Evolutionary conservation across 2,888 invertebrate genomes (phyloP).

Genomic region (Trilocha varians): DNA sequence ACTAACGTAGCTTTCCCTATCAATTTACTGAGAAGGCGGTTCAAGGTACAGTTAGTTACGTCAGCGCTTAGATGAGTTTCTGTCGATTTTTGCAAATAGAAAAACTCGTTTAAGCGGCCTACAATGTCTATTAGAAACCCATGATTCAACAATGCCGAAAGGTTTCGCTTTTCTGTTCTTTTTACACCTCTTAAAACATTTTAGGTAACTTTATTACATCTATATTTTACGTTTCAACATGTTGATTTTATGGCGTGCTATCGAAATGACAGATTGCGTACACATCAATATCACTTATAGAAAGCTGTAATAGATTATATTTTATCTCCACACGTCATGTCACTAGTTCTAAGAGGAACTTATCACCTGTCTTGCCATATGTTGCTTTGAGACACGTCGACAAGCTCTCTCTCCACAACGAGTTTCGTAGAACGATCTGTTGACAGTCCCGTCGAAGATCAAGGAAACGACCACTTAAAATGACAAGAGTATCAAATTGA

Average conservation of each 20-base stretch:
- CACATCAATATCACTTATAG: conserved; percentile 38
- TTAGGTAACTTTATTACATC: not conserved
- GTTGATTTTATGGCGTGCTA: not conserved
- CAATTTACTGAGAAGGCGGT: conserved; percentile 33
- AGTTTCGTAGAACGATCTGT: conserved; percentile 28
- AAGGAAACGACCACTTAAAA: not conserved
- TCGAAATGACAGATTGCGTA: not conserved
- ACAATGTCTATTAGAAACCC: conserved; percentile 23
- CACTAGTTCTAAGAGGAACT: conserved; percentile 22
- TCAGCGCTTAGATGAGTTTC: conserved; percentile 32
- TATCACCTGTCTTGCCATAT: conserved; percentile 50
- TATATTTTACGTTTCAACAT: not conserved
- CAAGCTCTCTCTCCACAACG: conserved; percentile 53
- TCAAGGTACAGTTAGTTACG: conserved; percentile 41
- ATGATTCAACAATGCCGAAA: conserved; percentile 20
- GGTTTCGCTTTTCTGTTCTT: conserved; percentile 9
- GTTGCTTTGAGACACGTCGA: conserved; percentile 28
- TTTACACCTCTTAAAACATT: conserved; percentile 1
- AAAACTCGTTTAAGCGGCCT: conserved; percentile 34
- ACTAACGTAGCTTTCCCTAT: conserved; percentile 29
- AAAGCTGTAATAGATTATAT: conserved; percentile 46
- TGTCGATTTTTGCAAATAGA: conserved; percentile 33
- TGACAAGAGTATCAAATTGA: not conserved
- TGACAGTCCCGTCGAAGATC: not conserved
- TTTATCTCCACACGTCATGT: conserved; percentile 34